These are phyloP conservation scores for Tenthredo livida DNA, from an alignment of 2,888 invertebrate genomes.

Conservation along the genomic window DNA sequence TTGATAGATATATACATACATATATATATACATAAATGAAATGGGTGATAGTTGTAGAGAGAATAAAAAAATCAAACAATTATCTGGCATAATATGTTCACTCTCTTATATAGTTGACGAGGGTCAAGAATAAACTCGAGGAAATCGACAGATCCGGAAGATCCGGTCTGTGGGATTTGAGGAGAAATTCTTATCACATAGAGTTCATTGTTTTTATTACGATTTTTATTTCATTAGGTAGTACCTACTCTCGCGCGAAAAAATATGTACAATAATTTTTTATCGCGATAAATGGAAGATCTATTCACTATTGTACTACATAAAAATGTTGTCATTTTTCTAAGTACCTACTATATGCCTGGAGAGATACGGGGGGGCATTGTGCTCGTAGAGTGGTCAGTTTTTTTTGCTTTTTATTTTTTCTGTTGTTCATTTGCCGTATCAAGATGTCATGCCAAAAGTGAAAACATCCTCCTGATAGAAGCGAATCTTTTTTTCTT, in stretches of 20 bases:
- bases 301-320: background rate
- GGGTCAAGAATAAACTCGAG: background rate
- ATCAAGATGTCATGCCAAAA: constrained; percentile 37
- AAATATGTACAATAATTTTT: background rate
- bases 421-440: too few relatives aligned
- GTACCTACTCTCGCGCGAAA: background rate
- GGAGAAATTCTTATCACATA: background rate
- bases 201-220: background rate
- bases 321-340: background rate
- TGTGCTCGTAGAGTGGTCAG: background rate
- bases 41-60: background rate
- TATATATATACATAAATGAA: background rate
- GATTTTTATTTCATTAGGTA: background rate
- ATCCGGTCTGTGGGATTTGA: background rate
- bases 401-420: background rate
- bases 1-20: background rate
- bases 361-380: background rate
- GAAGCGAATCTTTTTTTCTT: constrained; percentile 9
- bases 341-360: background rate
- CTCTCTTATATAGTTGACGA: background rate
- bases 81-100: background rate
- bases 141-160: background rate
- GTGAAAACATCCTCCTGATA: constrained; percentile 39
- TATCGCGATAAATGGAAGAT: background rate
- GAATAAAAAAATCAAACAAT: background rate